Conservation (phyloP, 2,113 vertebrate genomes). For the Clarias gariepinus region DNA sequence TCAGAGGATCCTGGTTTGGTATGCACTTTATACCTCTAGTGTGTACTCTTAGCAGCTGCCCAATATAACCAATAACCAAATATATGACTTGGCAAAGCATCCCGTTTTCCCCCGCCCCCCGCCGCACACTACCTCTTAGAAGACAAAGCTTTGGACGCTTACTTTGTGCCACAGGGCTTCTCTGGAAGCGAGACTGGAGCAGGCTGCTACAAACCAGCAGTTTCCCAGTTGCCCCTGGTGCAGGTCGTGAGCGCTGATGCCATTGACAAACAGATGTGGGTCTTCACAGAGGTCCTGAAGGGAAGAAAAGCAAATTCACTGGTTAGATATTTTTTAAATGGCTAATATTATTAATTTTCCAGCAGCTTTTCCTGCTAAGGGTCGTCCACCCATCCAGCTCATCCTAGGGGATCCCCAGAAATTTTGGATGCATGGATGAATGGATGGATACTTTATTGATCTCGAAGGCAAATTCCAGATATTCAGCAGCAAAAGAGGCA, state of each 20-base stretch:
- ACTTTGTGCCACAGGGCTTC: slow-evolving; percentile 73
- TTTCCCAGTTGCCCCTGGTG: slow-evolving; percentile 73
- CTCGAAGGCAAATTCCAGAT: no score
- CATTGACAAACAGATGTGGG: slow-evolving; percentile 70
- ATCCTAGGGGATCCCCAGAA: not conserved
- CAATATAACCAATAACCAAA: slow-evolving; percentile 5
- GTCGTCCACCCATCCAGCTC: not conserved
- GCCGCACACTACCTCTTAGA: not conserved
- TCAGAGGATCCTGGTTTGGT: slow-evolving; percentile 24
- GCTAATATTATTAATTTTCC: not conserved
- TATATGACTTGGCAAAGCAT: not conserved
- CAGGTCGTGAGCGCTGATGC: slow-evolving; percentile 72
- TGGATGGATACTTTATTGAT: no score
- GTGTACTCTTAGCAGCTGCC: slow-evolving; percentile 23
- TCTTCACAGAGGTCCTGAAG: slow-evolving; percentile 65
- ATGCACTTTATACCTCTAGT: not conserved
- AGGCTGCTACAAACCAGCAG: slow-evolving; percentile 74
- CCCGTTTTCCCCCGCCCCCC: not conserved
- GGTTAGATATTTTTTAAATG: not conserved
- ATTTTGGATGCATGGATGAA: not conserved
- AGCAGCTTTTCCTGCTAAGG: not conserved
- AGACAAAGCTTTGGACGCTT: slow-evolving; percentile 20
- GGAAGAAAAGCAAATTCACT: not conserved
- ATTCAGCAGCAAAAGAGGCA: no score
- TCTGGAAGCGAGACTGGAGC: slow-evolving; percentile 71